phyloP scores from a whole-genome alignment of 2,113 vertebrate genomes.

The Actenoides hombroni region DNA sequence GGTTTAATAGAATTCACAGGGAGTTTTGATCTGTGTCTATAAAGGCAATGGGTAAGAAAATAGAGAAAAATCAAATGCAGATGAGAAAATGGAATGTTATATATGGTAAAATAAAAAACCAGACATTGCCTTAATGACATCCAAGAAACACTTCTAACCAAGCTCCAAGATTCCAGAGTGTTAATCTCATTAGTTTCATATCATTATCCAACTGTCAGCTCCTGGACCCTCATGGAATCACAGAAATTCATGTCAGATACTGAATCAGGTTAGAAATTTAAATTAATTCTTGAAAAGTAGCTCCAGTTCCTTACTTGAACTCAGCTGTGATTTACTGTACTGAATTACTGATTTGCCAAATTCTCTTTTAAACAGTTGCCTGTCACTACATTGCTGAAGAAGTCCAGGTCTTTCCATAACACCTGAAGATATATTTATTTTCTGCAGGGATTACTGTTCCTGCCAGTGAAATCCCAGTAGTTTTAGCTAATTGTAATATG shows the following conservation, averaged over 20 bases:
- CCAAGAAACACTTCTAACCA: constrained; percentile 6
- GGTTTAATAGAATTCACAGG: neutral
- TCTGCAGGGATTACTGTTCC: neutral
- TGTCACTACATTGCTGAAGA: neutral
- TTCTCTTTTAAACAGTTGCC: neutral
- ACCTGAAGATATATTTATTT: constrained; percentile 27
- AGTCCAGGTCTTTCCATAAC: constrained; percentile 37
- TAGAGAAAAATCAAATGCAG: constrained; percentile 28
- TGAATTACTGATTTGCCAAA: neutral
- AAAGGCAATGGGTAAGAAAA: constrained; percentile 16
- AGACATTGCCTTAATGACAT: neutral
- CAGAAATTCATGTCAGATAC: neutral
- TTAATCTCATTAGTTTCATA: constrained; percentile 28
- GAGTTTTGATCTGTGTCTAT: neutral
- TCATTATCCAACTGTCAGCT: neutral
- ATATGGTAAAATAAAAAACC: constrained; percentile 27
- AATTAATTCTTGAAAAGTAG: neutral
- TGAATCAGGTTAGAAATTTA: neutral
- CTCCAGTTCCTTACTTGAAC: neutral
- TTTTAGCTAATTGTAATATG: constrained; percentile 20
- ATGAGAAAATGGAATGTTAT: constrained; percentile 31
- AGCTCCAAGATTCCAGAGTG: constrained; percentile 12
- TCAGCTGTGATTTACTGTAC: neutral
- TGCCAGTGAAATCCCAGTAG: constrained; percentile 14
- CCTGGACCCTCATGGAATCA: neutral